Evolutionary conservation across 1,140 invertebrate genomes (phyloP).

Genomic region (Araneus ventricosus): DNA sequence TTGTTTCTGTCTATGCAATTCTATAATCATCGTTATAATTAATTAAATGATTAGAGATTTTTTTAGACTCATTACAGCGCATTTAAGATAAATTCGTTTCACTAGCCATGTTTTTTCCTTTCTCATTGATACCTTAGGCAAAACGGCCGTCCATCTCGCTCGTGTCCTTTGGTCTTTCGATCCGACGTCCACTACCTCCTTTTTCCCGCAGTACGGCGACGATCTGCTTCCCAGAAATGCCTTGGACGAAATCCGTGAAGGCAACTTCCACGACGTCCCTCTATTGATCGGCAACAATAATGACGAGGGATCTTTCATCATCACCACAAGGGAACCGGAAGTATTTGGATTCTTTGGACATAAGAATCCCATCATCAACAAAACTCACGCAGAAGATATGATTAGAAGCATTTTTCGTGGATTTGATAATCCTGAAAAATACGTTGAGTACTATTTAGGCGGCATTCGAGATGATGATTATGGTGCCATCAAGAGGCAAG

Average conservation of each 20-base stretch:
- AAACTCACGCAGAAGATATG: too few species aligned
- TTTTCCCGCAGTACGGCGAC: too few species aligned
- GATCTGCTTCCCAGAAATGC: not conserved
- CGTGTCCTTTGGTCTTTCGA: not conserved
- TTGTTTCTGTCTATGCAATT: too few species aligned
- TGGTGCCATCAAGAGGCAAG: not conserved
- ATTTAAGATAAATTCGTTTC: too few species aligned
- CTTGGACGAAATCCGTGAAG: not conserved
- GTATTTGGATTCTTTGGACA: slow-evolving; percentile 41
- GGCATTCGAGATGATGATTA: not conserved
- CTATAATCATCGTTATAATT: too few species aligned
- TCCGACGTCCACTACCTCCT: not conserved
- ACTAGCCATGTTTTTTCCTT: too few species aligned
- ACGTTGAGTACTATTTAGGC: not conserved
- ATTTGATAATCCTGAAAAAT: not conserved
- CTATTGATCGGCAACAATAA: not conserved
- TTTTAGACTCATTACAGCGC: too few species aligned
- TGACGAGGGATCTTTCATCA: not conserved
- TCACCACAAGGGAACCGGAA: not conserved
- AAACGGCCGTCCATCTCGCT: not conserved
- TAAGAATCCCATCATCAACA: slow-evolving; percentile 35
- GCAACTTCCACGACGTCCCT: not conserved
- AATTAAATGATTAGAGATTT: too few species aligned
- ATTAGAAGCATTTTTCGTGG: not conserved
- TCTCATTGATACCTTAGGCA: not conserved